These are phyloP conservation scores for Palythoa grandis DNA, from an alignment of 92 coral and sea anemone species.

Conservation along the genomic window DNA sequence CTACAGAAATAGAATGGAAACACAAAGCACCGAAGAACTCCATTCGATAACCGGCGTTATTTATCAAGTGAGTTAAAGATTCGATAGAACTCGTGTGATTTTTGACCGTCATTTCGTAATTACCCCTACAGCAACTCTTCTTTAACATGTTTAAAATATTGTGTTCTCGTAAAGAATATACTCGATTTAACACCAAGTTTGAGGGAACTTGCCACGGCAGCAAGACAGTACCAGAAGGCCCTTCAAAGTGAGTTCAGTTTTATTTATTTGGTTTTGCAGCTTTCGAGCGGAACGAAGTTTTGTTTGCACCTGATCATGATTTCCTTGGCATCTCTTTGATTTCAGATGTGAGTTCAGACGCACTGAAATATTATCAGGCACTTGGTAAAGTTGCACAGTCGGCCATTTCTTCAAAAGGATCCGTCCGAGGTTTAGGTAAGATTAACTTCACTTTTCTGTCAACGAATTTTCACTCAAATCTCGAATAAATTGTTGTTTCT, in stretches of 20 bases:
- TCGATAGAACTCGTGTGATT: neutral
- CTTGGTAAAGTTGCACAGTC: conserved; percentile 80
- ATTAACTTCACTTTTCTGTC: neutral
- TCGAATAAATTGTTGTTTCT: neutral
- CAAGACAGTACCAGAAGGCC: conserved; percentile 88
- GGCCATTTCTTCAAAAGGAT: conserved; percentile 78
- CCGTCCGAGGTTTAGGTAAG: conserved; percentile 77
- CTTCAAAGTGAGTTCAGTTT: conserved; percentile 79
- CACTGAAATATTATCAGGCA: conserved; percentile 74
- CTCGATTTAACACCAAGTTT: conserved; percentile 84
- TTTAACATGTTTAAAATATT: conserved; percentile 28
- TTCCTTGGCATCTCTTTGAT: conserved; percentile 27
- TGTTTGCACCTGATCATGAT: conserved; percentile 5
- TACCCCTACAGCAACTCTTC: neutral
- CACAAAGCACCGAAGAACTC: conserved; percentile 62
- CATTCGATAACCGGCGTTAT: conserved; percentile 70
- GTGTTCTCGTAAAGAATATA: conserved; percentile 65
- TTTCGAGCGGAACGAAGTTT: neutral
- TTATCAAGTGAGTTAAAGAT: conserved; percentile 69
- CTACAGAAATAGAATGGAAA: conserved; percentile 51
- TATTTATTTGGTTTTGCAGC: neutral
- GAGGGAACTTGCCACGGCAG: conserved; percentile 79
- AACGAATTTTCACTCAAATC: neutral
- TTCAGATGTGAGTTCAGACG: conserved; percentile 74
- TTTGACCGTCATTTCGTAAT: conserved; percentile 7